Percentiles rank a stretch among this genome's conserved stretches.
Evolutionary conservation across 2,888 invertebrate genomes (phyloP).

Genomic region (Dryomyza anilis): DNA sequence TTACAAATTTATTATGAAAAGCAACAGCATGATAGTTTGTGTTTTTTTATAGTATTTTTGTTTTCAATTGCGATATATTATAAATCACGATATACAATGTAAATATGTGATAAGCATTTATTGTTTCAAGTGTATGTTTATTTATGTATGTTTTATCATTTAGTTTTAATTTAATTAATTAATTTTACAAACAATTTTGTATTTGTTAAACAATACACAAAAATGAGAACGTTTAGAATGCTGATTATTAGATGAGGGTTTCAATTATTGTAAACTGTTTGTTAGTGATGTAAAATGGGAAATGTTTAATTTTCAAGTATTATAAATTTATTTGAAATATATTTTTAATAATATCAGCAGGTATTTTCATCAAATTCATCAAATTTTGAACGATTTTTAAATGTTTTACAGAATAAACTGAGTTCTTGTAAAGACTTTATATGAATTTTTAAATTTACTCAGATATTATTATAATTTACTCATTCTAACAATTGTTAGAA

Average conservation of each 20-base stretch:
- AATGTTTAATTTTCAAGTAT: no score
- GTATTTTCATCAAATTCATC: no score
- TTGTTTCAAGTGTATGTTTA: slow-evolving; percentile 3
- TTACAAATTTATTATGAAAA: not conserved
- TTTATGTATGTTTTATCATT: not conserved
- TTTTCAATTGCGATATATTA: not conserved
- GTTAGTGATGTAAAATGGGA: not conserved
- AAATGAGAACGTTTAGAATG: not conserved
- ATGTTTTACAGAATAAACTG: no score
- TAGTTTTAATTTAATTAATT: slow-evolving; percentile 6
- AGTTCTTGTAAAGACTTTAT: no score
- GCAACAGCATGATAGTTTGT: slow-evolving; percentile 21
- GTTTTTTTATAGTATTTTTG: not conserved
- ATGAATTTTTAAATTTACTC: no score
- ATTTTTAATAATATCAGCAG: no score
- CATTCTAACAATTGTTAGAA: no score
- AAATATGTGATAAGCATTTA: slow-evolving; percentile 10
- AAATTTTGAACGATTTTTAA: no score
- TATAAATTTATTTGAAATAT: no score
- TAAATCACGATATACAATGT: slow-evolving; percentile 6
- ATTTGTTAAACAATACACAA: not conserved
- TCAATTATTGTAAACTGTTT: not conserved
- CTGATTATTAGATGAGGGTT: not conserved
- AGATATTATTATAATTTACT: no score
- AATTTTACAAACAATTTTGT: slow-evolving; percentile 11